Base-by-base conservation (phyloP, 2,888 invertebrate genomes). In the Escarpia spicata region DNA sequence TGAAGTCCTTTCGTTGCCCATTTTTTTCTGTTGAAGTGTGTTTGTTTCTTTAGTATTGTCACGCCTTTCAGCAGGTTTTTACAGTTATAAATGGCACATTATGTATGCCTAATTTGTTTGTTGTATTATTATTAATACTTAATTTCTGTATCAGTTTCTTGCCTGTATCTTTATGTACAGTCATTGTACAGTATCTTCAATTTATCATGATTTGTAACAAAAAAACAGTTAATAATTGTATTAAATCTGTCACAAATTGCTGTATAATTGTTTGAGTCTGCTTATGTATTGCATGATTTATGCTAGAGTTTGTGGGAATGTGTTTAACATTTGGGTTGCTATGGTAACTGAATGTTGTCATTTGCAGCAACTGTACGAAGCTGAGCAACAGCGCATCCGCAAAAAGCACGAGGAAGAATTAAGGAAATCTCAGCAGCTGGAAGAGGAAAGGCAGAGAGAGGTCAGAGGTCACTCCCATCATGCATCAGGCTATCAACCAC, bases 391-490 rank as follows among this genome's bases (percentile, higher is more conserved):
- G 26, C 19, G 75, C 75, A 75, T 75, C 75, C 75, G 75, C 75
- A 75, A 75, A 26, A 75, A 75, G 75, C 75, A 75, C n/a, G 45
- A 19, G 6, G 45, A 91, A 52, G 91, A 52, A 12, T 91, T 58
- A 19, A 91, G 91, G 91, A 58, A 44, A 43, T 44, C 43, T 91
- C 45, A 58, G 91, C 52, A 43, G 52, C 43, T 52, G 45, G 43
- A 58, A 31, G 91, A 52, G n/a, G 45, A 91, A 44, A 44, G 44
- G 44, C 45, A 19, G 15, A 58, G 91, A 58, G 44, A 37, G 91
- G 45, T 91, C 52, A 44, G 91, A 45, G 45, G 43, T 91, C 12
- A 91, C 91, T 44, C 52, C 91, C 45, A 31, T 45, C 43, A 45
- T 52, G 26, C 91, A 44, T 12, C 91, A 91, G 19, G 19, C 75